Evolutionary conservation across 53 echinoderm and acorn worm species (phyloP).

Genomic region (Temnopleurus reevesii): DNA sequence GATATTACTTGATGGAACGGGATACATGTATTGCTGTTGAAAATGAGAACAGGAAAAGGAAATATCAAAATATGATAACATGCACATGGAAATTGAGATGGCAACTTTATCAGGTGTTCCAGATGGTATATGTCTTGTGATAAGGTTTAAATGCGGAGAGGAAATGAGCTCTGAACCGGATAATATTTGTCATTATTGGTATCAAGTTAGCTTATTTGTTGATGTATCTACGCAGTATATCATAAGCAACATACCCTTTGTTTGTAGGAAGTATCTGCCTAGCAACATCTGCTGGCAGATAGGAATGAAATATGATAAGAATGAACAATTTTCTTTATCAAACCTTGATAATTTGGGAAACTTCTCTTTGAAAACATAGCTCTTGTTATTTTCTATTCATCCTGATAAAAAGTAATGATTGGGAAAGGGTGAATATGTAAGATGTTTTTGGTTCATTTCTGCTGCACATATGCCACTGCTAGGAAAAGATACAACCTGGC

Average conservation of each 20-base stretch:
- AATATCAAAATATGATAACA: slow-evolving; percentile 9
- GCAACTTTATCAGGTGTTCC: neutral
- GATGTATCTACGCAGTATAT: neutral
- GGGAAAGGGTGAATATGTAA: too few species aligned
- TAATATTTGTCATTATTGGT: neutral
- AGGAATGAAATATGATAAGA: neutral
- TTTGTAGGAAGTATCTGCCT: neutral
- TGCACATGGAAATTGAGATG: neutral
- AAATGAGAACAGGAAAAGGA: neutral
- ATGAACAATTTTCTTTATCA: neutral
- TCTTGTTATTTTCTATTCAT: too few species aligned
- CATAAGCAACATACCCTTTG: neutral
- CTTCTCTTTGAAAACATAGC: too few species aligned
- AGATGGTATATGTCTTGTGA: neutral
- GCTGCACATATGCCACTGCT: too few species aligned
- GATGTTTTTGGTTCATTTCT: too few species aligned
- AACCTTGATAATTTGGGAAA: neutral
- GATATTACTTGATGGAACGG: neutral
- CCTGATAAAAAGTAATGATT: too few species aligned
- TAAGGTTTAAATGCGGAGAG: neutral
- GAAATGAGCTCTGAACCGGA: neutral
- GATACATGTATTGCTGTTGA: neutral
- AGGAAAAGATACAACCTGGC: too few species aligned
- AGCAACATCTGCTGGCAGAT: neutral
- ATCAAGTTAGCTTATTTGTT: neutral